A percentile compares a stretch with the other conserved stretches of the same genome.
phyloP scores from a whole-genome alignment of 2,888 invertebrate species.

The Zaprionus lineosus region DNA sequence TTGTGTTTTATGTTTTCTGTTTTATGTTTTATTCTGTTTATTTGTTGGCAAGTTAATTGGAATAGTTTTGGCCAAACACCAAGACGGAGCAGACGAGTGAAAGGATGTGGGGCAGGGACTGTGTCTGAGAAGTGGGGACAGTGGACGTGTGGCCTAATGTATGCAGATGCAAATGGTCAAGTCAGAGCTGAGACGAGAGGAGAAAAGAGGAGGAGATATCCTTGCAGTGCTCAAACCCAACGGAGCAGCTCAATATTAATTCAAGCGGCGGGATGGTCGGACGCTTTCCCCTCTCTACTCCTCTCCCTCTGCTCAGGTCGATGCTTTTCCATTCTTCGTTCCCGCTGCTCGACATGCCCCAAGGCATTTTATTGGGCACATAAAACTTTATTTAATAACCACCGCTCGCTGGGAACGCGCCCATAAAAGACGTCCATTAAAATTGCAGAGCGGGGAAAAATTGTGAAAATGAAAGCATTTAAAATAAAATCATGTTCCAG shows the following conservation, averaged over 20 bases:
- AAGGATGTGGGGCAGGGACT: neutral
- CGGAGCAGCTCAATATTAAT: slow-evolving; percentile 17
- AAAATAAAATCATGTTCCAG: slow-evolving; percentile 47
- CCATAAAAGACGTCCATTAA: slow-evolving; percentile 68
- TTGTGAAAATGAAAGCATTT: slow-evolving; percentile 53
- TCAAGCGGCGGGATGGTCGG: too few relatives aligned
- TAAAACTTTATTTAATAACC: slow-evolving; percentile 75
- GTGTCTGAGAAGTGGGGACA: too few relatives aligned
- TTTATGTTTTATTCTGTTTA: slow-evolving; percentile 18
- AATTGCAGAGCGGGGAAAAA: slow-evolving; percentile 33
- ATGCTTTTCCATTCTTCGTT: too few relatives aligned
- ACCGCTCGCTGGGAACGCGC: slow-evolving; percentile 44
- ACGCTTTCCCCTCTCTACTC: neutral
- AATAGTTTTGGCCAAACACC: slow-evolving; percentile 65
- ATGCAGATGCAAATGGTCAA: slow-evolving; percentile 23
- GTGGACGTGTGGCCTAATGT: slow-evolving; percentile 8
- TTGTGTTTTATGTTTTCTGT: slow-evolving; percentile 27
- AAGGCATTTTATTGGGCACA: slow-evolving; percentile 48
- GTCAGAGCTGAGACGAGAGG: neutral
- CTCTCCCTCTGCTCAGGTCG: neutral
- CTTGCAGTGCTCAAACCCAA: slow-evolving; percentile 1
- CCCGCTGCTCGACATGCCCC: neutral
- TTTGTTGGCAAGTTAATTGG: slow-evolving; percentile 57
- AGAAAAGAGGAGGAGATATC: too few relatives aligned
- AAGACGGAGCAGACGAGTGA: slow-evolving; percentile 34